These are phyloP conservation scores for Mesodorylaimus sp. DNA, from an alignment of 2,888 invertebrate genomes.

Conservation along the genomic window DNA sequence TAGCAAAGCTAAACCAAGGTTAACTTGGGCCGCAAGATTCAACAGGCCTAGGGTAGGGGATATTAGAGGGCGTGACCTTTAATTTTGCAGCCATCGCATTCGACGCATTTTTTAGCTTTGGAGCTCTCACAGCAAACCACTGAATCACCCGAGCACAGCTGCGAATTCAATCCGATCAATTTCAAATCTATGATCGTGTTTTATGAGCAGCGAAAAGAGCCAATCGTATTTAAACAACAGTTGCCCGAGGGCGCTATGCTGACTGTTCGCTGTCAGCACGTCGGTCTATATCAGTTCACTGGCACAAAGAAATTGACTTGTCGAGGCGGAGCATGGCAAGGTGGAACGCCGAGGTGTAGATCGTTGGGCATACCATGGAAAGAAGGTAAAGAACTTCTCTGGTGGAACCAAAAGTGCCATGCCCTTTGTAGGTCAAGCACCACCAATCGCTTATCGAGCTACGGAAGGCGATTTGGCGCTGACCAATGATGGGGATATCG, in stretches of 20 bases:
- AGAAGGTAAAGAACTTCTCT: neutral
- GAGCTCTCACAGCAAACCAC: too few relatives aligned
- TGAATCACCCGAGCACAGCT: neutral
- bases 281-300: constrained; percentile 5
- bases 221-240: constrained; percentile 5
- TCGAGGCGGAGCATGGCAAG: constrained; percentile 7
- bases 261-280: constrained; percentile 8
- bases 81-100: too few relatives aligned
- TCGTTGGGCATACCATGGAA: neutral
- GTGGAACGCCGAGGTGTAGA: neutral
- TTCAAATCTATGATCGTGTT: neutral
- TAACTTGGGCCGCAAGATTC: too few relatives aligned
- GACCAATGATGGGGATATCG: constrained; percentile 19
- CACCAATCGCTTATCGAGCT: constrained; percentile 22
- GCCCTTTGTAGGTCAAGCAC: constrained; percentile 16
- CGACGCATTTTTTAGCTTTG: too few relatives aligned
- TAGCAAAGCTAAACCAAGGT: too few relatives aligned
- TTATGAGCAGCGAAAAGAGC: neutral
- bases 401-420: neutral
- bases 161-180: neutral
- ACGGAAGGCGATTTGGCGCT: constrained; percentile 21
- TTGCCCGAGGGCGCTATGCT: constrained; percentile 1
- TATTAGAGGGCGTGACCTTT: too few relatives aligned
- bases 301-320: constrained; percentile 7
- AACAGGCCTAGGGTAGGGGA: too few relatives aligned